Conservation (phyloP, 2,888 invertebrate genomes). For the Shargacucullia verbasci region DNA sequence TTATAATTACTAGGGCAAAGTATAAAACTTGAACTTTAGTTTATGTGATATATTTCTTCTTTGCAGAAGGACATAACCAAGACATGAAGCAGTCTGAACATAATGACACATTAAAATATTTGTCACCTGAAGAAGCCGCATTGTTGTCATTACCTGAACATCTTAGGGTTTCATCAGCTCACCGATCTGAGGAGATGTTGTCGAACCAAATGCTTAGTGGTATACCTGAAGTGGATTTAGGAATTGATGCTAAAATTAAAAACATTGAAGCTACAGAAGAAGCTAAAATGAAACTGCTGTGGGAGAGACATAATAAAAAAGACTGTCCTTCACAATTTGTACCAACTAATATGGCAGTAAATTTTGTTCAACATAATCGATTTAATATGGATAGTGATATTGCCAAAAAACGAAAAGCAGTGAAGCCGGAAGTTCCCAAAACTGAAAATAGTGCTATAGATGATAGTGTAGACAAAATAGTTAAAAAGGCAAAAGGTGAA, state of each 20-base stretch:
- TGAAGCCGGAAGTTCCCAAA: constrained; percentile 84
- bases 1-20: no score
- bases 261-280: constrained; percentile 99
- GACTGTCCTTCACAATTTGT: constrained; percentile 98
- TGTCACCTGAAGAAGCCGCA: constrained; percentile 97
- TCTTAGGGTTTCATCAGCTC: constrained; percentile 94
- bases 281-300: constrained; percentile 97
- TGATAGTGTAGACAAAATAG: constrained; percentile 86
- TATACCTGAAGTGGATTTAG: constrained; percentile 99
- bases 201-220: constrained; percentile 99
- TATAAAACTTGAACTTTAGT: neutral
- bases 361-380: constrained; percentile 99
- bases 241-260: constrained; percentile 99
- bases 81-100: constrained; percentile 82
- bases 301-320: constrained; percentile 96
- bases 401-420: constrained; percentile 90
- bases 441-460: constrained; percentile 77
- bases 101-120: constrained; percentile 89
- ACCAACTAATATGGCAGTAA: constrained; percentile 99
- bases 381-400: constrained; percentile 95
- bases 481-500: constrained; percentile 93
- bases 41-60: constrained; percentile 1
- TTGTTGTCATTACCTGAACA: constrained; percentile 96
- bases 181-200: constrained; percentile 98
- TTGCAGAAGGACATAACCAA: constrained; percentile 76